phyloP scores from a whole-genome alignment of 2,797 vertebrate genomes.

The Peromyscus eremicus region DNA sequence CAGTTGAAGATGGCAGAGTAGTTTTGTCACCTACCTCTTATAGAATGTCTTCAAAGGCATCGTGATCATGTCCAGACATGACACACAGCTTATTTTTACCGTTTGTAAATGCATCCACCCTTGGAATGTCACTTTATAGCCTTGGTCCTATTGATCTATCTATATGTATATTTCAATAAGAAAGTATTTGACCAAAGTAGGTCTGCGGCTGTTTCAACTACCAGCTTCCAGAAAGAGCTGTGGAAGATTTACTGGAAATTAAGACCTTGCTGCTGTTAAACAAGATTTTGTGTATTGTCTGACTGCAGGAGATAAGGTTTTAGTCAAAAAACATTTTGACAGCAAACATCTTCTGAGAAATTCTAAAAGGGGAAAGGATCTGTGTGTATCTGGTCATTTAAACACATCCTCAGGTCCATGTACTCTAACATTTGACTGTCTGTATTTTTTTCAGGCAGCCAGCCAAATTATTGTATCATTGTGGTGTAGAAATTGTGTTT shows the following conservation, averaged over 20 bases:
- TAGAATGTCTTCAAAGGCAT: constrained; percentile 87
- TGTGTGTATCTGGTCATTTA: constrained; percentile 54
- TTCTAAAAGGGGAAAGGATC: constrained; percentile 61
- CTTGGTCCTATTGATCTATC: constrained; percentile 87
- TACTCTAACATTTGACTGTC: constrained; percentile 33
- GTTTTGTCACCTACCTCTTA: constrained; percentile 91
- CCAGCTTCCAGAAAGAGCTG: constrained; percentile 84
- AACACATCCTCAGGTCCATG: constrained; percentile 1
- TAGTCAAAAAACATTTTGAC: constrained; percentile 74
- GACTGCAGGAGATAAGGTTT: constrained; percentile 83
- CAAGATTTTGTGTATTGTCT: constrained; percentile 79
- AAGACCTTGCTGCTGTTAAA: constrained; percentile 88
- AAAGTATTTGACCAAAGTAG: constrained; percentile 90
- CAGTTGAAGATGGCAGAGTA: constrained; percentile 86
- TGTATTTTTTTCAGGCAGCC: constrained; percentile 73
- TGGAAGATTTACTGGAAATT: constrained; percentile 90
- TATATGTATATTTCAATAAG: constrained; percentile 81
- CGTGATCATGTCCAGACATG: constrained; percentile 78
- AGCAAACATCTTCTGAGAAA: constrained; percentile 72
- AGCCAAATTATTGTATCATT: constrained; percentile 45
- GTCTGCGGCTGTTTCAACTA: constrained; percentile 86
- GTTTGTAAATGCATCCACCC: constrained; percentile 88
- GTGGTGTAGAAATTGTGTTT: not conserved
- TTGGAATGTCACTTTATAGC: constrained; percentile 90
- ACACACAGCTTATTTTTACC: constrained; percentile 88